phyloP scores from a whole-genome alignment of 30 jellyfish, hydroid and myxozoan genomes.

The Pelagia noctiluca region DNA sequence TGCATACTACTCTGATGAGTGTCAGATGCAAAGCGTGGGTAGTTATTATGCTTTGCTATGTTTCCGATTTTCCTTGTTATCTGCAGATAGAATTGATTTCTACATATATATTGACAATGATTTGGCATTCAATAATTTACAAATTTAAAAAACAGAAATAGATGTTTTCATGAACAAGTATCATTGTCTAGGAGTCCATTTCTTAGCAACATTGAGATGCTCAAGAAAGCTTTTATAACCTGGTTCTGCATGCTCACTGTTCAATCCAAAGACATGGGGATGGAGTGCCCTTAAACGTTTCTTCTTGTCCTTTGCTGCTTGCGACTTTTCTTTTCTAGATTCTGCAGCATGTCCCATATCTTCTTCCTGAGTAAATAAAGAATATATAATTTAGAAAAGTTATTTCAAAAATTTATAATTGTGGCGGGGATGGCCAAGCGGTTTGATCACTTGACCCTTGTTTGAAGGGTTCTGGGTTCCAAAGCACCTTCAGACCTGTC shows the following conservation, averaged over 20 bases:
- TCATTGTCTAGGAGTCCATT: conserved; percentile 49
- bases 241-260: neutral
- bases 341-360: conserved; percentile 1
- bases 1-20: too few species aligned
- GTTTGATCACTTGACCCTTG: neutral
- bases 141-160: too few species aligned
- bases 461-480: neutral
- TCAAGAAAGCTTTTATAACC: conserved; percentile 57
- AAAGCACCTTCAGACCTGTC: too few species aligned
- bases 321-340: neutral
- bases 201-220: conserved; percentile 55
- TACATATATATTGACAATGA: neutral
- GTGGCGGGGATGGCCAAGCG: neutral
- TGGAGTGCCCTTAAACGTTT: neutral
- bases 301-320: neutral
- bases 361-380: neutral
- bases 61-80: too few species aligned
- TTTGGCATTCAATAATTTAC: neutral
- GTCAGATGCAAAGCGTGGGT: too few species aligned
- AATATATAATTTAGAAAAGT: neutral
- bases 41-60: too few species aligned
- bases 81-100: too few species aligned
- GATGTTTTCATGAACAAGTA: too few species aligned
- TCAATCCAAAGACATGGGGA: neutral
- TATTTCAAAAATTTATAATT: too few species aligned